Conservation (phyloP, 2,113 vertebrate species). For the Lichenostomus cassidix region DNA sequence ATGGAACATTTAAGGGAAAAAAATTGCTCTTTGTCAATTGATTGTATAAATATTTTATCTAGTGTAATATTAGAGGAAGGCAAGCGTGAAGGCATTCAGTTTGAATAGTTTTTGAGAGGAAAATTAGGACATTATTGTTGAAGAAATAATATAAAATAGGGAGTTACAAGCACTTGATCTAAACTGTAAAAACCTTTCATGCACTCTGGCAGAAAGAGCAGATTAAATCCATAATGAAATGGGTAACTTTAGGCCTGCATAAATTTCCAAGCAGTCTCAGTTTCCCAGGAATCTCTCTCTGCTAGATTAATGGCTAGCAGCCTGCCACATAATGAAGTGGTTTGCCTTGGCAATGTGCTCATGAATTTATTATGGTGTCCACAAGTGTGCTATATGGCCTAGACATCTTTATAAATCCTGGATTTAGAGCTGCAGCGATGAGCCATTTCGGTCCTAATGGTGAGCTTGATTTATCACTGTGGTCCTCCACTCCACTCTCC, state of each 20-base stretch:
- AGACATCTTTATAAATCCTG: conserved; percentile 97
- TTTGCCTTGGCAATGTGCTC: conserved; percentile 93
- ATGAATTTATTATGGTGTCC: conserved; percentile 97
- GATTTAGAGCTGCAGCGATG: conserved; percentile 80
- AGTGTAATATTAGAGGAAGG: conserved; percentile 74
- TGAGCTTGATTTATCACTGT: conserved; percentile 86
- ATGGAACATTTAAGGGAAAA: conserved; percentile 75
- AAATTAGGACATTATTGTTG: conserved; percentile 76
- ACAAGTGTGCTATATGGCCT: conserved; percentile 88
- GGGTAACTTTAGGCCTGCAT: conserved; percentile 92
- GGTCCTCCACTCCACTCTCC: conserved; percentile 75
- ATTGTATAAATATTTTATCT: conserved; percentile 86
- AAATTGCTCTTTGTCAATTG: conserved; percentile 78
- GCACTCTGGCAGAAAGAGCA: conserved; percentile 78
- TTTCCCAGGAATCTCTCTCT: conserved; percentile 85
- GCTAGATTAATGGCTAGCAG: conserved; percentile 94
- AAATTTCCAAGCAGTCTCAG: conserved; percentile 84
- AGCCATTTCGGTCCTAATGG: conserved; percentile 84
- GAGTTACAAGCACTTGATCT: conserved; percentile 80
- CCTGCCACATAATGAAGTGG: conserved; percentile 93
- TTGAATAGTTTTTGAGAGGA: conserved; percentile 64
- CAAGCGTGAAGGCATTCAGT: conserved; percentile 68
- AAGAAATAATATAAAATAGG: conserved; percentile 80
- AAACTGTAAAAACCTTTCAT: conserved; percentile 79
- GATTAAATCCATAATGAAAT: conserved; percentile 96